A percentile compares a stretch with the other conserved stretches of the same genome.
These are phyloP conservation scores for Caenorhabditis sp. DNA, from an alignment of 2,888 invertebrate genomes.

Conservation along the genomic window DNA sequence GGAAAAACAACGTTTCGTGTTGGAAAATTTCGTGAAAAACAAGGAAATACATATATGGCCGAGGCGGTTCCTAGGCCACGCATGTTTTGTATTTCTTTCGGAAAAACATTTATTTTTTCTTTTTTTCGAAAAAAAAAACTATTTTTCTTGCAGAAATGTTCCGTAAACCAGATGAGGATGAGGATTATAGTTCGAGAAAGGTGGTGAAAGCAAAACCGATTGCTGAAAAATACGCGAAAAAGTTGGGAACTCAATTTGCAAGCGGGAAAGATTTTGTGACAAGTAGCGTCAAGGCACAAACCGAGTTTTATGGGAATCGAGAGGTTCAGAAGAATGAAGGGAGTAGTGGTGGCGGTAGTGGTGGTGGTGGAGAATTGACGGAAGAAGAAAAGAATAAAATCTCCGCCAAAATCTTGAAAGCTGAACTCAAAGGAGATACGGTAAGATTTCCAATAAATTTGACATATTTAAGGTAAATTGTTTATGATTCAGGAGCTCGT, in stretches of 20 bases:
- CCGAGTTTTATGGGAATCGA: slow-evolving; percentile 58
- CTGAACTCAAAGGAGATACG: slow-evolving; percentile 88
- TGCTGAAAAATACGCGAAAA: slow-evolving; percentile 50
- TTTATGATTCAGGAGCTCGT: slow-evolving; percentile 77
- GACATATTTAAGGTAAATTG: slow-evolving; percentile 8
- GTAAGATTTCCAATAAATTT: slow-evolving; percentile 70
- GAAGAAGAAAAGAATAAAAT: slow-evolving; percentile 84
- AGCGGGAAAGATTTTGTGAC: slow-evolving; percentile 51
- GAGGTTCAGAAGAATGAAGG: slow-evolving; percentile 33
- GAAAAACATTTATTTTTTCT: not conserved
- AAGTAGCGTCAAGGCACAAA: slow-evolving; percentile 48
- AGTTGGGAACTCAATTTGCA: slow-evolving; percentile 49
- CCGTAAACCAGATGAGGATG: slow-evolving; percentile 55
- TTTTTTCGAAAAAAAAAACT: not conserved
- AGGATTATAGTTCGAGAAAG: slow-evolving; percentile 42
- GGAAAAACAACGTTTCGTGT: not conserved
- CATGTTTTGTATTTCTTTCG: not conserved
- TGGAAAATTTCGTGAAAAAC: not conserved
- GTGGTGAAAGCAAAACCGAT: slow-evolving; percentile 61
- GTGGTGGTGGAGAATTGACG: slow-evolving; percentile 27
- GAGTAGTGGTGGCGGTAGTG: no score
- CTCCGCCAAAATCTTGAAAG: slow-evolving; percentile 88
- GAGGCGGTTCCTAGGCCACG: not conserved
- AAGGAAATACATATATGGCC: not conserved
- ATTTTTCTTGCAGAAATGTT: slow-evolving; percentile 35